phyloP scores from a whole-genome alignment of 2,797 vertebrate species.

The Sebastes vulpes region DNA sequence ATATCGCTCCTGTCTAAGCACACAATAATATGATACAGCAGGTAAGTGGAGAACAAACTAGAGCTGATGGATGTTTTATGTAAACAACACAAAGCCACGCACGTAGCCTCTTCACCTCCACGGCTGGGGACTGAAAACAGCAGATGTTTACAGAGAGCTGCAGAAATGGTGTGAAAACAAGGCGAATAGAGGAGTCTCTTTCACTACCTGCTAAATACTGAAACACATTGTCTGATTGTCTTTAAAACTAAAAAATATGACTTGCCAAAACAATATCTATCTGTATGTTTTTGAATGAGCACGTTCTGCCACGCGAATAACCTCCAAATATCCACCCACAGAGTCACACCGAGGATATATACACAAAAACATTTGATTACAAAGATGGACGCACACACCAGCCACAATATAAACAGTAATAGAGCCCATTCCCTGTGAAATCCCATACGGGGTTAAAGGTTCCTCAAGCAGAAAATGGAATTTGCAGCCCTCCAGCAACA shows the following conservation, averaged over 20 bases:
- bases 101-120: conserved; percentile 39
- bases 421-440: background rate
- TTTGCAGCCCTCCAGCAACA: conserved; percentile 4
- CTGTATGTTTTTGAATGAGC: background rate
- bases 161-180: conserved; percentile 23
- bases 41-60: conserved; percentile 12
- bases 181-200: background rate
- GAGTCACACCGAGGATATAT: background rate
- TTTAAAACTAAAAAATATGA: conserved; percentile 3
- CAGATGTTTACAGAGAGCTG: conserved; percentile 41
- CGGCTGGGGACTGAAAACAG: conserved; percentile 28
- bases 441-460: background rate
- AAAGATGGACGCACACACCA: background rate
- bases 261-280: background rate
- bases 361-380: background rate
- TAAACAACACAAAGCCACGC: conserved; percentile 45
- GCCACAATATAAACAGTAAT: background rate
- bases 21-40: background rate
- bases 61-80: conserved; percentile 48
- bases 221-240: conserved; percentile 8
- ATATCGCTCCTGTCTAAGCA: conserved; percentile 7
- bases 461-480: conserved; percentile 32
- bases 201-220: conserved; percentile 17
- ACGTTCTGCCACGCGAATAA: background rate
- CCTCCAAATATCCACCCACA: background rate